Base-by-base conservation (phyloP, 2,113 vertebrate species). In the Cichladusa arquata region DNA sequence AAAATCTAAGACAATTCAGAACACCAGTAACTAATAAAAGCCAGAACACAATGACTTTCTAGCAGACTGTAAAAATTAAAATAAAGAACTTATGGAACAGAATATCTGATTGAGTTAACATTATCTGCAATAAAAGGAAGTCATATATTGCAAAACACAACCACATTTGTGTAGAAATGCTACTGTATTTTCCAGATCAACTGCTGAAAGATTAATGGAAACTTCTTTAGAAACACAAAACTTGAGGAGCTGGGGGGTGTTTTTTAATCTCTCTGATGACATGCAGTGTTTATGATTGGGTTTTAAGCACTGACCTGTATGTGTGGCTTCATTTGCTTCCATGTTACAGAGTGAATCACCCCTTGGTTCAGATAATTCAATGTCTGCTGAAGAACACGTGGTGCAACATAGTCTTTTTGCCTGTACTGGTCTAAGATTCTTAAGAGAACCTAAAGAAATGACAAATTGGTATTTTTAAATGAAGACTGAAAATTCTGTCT, bases 271-370 rank as follows among this genome's bases (percentile, higher is more conserved):
- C 14, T 19, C 36, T 89, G 57, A 79, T 53, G 19, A 54, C 16
- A 65, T 23, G 19, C 19, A 34, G 9, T 61, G 33, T 54, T 83
- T 65, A 69, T 11, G 53, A 31, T 19, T 42, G 19, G 14, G 38
- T 53, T 83, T 88, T 67, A 90, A 42, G n/a, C 22, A 91, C 97
- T 82, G 19, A 99, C 99, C 99, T 99, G 99, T 93, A 99, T 99
- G 94, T 99, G 99, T 5, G 99, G 99, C 80, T 99, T 99, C 98
- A 99, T 98, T 80, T 99, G 98, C 87, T 99, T 99, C 99, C 99
- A 99, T 4, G 99, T 99, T 50, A 99, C 90, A 17, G 99, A 99
- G 92, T 99, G 99, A 23, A 98, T 98, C 47, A 99, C 94, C 4
- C 98, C 97, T 93, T 99, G 99, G 94, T 98, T 99, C 94, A 99